phyloP scores from a whole-genome alignment of 2,888 invertebrate genomes.

The Gymnoscelis rufifasciata region DNA sequence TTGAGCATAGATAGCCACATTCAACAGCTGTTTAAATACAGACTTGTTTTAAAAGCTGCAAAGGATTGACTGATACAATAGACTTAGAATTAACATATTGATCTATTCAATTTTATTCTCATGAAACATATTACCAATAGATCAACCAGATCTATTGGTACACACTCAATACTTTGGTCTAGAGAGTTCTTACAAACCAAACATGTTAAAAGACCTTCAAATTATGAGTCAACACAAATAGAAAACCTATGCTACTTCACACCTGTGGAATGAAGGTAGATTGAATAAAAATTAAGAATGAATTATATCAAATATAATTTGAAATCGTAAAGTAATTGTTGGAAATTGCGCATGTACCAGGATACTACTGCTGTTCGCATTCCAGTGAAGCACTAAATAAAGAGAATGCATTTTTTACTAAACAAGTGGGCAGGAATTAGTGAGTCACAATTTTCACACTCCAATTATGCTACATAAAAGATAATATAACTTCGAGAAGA shows the following conservation, averaged over 20 bases:
- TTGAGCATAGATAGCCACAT: neutral
- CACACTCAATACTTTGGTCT: too few species aligned
- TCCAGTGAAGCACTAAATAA: conserved; percentile 36
- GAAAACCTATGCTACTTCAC: conserved; percentile 43
- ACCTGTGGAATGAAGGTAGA: conserved; percentile 32
- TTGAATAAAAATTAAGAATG: neutral
- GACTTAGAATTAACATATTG: too few species aligned
- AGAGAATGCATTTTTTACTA: conserved; percentile 57
- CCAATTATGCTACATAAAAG: conserved; percentile 72
- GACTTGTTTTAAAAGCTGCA: neutral
- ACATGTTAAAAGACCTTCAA: conserved; percentile 42
- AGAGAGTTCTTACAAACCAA: neutral
- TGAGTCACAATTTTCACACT: conserved; percentile 75
- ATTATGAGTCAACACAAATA: conserved; percentile 50
- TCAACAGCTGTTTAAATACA: neutral
- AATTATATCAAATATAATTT: too few species aligned
- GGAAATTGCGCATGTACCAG: neutral
- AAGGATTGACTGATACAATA: too few species aligned
- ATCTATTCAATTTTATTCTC: too few species aligned
- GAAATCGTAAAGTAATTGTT: neutral
- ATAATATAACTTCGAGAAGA: conserved; percentile 61
- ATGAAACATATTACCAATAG: too few species aligned
- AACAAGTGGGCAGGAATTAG: conserved; percentile 60
- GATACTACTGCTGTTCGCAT: neutral
- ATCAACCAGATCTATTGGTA: too few species aligned